Conservation (phyloP, 2,797 vertebrate genomes). For the Chloroceryle amazona region DNA sequence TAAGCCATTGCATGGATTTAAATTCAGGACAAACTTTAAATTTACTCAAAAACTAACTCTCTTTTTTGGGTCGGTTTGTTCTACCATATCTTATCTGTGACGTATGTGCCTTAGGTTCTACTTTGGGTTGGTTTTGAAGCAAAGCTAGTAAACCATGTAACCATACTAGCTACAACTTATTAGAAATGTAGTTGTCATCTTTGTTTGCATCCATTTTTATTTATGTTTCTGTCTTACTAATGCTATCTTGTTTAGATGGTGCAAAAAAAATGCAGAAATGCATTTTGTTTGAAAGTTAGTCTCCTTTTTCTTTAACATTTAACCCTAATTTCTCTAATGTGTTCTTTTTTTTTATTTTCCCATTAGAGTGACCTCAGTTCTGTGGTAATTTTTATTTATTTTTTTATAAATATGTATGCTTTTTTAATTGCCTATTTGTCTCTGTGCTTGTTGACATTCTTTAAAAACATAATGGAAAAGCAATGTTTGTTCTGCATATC, state of each 20-base stretch:
- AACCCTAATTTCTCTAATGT: conserved; percentile 94
- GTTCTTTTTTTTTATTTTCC: conserved; percentile 97
- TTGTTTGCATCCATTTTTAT: conserved; percentile 80
- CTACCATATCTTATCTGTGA: background rate
- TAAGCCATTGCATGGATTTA: conserved; percentile 15
- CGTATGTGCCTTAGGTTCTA: background rate
- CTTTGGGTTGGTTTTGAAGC: conserved; percentile 14
- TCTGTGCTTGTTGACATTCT: conserved; percentile 83
- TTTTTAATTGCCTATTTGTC: conserved; percentile 82
- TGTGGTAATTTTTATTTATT: conserved; percentile 98
- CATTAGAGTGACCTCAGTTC: conserved; percentile 99
- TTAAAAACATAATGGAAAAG: conserved; percentile 86
- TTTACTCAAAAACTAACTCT: background rate
- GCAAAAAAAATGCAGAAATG: conserved; percentile 82
- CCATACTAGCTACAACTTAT: background rate
- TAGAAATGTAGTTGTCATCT: conserved; percentile 65
- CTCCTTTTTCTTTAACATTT: conserved; percentile 92
- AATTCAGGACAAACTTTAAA: background rate
- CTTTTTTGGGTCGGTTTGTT: background rate
- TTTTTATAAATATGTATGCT: conserved; percentile 88
- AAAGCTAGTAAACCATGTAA: conserved; percentile 48
- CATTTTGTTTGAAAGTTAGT: conserved; percentile 84
- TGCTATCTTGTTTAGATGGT: conserved; percentile 79
- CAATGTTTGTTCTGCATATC: conserved; percentile 77
- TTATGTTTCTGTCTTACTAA: conserved; percentile 84